Evolutionary conservation across 1,140 invertebrate genomes (phyloP), one percentile per base, ranked within the genome.

Genomic region (Dendrolimus kikuchii): DNA sequence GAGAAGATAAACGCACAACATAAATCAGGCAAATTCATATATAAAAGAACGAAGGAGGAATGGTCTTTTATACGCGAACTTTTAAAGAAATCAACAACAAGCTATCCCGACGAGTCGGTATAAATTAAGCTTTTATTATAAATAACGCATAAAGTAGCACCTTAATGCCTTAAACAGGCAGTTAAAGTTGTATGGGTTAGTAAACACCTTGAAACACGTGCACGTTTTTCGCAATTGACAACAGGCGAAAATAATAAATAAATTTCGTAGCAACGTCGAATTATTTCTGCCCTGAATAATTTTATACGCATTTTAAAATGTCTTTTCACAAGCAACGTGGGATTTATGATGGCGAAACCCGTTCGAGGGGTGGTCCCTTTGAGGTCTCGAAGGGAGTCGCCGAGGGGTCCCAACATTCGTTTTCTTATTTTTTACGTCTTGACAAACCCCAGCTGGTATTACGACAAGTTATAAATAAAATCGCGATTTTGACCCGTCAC

Each of bases 271-370:
- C 64, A 3, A 23, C 23, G 59, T 66, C 71, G 67, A 83, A 85
- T 85, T 77, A 85, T 80, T 79, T 80, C 72, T 86, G 77, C 83
- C 72, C 78, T 78, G 77, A 77, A 86, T 84, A 81, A 86, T 83
- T 84, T 83, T 81, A 84, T 86, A 86, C 83, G 80, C 81, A 71
- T 86, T 86, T 86, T 81, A 84, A 86, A 84, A 83, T 75, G 71
- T 80, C 78, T 81, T 80, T 86, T 80, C 72, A 78, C 64, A 77
- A 70, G 49, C 66, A 80, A 83, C 81, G 83, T 86, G 82, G 80
- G 82, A 86, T 84, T 86, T 86, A 86, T 77, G 71, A 71, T 56
- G 59, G 64, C 67, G 74, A 71, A 86, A 86, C 82, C 82, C 81
- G 82, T 86, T 86, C 76, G 71, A 80, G 60, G 81, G 81, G 81